Evolutionary conservation across 2,797 vertebrate genomes (phyloP).

Genomic region (Lepilemur ruficaudatus): DNA sequence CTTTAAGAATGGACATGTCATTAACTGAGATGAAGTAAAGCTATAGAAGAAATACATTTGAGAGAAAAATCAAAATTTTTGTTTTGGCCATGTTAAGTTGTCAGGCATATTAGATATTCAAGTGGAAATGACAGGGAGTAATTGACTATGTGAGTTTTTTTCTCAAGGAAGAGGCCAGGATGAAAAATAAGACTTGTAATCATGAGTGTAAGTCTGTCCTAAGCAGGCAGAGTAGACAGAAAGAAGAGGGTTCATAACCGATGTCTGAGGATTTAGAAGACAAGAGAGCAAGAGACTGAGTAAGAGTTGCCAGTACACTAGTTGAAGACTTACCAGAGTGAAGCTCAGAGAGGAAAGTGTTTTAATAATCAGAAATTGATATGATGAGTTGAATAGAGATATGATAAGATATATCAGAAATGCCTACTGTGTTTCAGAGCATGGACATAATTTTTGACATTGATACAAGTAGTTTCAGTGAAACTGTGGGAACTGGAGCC

Average conservation of each 20-base stretch:
- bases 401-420: background rate
- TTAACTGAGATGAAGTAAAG: background rate
- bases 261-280: background rate
- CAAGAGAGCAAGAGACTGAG: background rate
- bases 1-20: background rate
- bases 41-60: background rate
- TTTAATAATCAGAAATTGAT: background rate
- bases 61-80: background rate
- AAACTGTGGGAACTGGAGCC: background rate
- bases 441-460: background rate
- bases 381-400: background rate
- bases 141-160: background rate
- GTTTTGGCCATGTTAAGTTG: background rate
- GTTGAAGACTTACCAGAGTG: background rate
- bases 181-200: background rate
- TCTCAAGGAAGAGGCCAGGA: background rate
- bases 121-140: background rate
- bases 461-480: background rate
- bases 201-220: background rate
- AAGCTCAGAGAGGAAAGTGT: background rate
- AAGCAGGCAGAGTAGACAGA: background rate
- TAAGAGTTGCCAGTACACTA: background rate
- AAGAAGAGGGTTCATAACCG: background rate
- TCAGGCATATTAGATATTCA: background rate
- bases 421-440: background rate